Conservation (phyloP, 2,113 vertebrate genomes). For the Myanophis thanlyinensis region DNA sequence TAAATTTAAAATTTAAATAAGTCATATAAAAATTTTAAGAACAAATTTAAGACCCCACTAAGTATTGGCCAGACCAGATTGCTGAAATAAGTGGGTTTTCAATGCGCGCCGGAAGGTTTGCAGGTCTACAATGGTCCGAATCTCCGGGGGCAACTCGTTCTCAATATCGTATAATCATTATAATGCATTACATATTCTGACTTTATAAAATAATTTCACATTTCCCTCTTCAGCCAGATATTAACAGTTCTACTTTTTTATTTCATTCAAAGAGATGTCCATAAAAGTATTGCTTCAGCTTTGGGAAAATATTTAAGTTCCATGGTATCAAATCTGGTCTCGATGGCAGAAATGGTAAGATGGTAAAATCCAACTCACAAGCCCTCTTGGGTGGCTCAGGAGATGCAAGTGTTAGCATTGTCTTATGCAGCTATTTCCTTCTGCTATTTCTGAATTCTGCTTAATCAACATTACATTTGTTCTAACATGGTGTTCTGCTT, state of each 20-base stretch:
- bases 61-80: no score
- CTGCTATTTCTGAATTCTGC: neutral
- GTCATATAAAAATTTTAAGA: no score
- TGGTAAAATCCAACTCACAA: neutral
- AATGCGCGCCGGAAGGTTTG: no score
- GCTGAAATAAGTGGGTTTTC: no score
- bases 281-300: neutral
- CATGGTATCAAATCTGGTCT: neutral
- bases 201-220: neutral
- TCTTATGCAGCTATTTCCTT: neutral
- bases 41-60: no score
- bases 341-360: neutral
- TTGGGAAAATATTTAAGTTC: neutral
- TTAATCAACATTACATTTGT: neutral
- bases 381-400: neutral
- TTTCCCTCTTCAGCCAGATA: neutral
- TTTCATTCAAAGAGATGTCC: neutral
- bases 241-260: neutral
- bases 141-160: no score
- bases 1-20: no score
- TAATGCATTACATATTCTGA: neutral
- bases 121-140: no score
- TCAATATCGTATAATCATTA: neutral
- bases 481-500: neutral
- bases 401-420: neutral